phyloP scores from a whole-genome alignment of 2,797 vertebrate species.

The Typhlichthys subterraneus region DNA sequence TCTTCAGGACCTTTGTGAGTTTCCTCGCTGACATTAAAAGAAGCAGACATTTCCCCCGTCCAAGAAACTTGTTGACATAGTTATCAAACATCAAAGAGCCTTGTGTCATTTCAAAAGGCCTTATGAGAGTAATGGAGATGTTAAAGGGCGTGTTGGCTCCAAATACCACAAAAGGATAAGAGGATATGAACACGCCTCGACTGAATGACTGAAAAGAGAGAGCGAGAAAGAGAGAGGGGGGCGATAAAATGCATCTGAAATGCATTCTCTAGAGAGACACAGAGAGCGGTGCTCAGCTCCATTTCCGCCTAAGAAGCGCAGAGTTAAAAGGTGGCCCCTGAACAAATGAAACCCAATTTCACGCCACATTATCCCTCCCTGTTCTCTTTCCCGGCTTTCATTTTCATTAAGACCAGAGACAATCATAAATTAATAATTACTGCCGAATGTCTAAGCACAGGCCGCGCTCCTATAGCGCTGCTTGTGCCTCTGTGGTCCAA shows the following conservation, averaged over 20 bases:
- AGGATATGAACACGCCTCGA: slow-evolving; percentile 61
- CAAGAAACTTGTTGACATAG: slow-evolving; percentile 71
- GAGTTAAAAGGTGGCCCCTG: slow-evolving; percentile 92
- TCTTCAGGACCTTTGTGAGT: slow-evolving; percentile 41
- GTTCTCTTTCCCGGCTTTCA: slow-evolving; percentile 98
- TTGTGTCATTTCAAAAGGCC: slow-evolving; percentile 64
- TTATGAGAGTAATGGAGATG: slow-evolving; percentile 63
- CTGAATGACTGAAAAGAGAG: slow-evolving; percentile 40
- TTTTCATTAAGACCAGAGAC: slow-evolving; percentile 99
- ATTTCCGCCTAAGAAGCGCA: slow-evolving; percentile 86
- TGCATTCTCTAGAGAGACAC: slow-evolving; percentile 50
- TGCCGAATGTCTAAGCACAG: slow-evolving; percentile 99
- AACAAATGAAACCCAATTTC: slow-evolving; percentile 99
- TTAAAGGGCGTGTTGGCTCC: slow-evolving; percentile 64
- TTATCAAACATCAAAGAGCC: slow-evolving; percentile 67
- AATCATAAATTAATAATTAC: slow-evolving; percentile 99
- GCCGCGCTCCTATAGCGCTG: slow-evolving; percentile 84
- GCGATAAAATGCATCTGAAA: slow-evolving; percentile 32
- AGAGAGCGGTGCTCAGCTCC: slow-evolving; percentile 70
- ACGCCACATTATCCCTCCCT: slow-evolving; percentile 99
- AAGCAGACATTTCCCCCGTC: slow-evolving; percentile 56
- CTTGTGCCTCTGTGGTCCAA: slow-evolving; percentile 86
- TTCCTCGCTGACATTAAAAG: slow-evolving; percentile 61
- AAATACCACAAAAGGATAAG: slow-evolving; percentile 70
- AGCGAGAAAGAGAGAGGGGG: slow-evolving; percentile 3